Evolutionary conservation across 2,113 vertebrate species (phyloP), one percentile per base, ranked within the genome.

Genomic region (Podilymbus podiceps): DNA sequence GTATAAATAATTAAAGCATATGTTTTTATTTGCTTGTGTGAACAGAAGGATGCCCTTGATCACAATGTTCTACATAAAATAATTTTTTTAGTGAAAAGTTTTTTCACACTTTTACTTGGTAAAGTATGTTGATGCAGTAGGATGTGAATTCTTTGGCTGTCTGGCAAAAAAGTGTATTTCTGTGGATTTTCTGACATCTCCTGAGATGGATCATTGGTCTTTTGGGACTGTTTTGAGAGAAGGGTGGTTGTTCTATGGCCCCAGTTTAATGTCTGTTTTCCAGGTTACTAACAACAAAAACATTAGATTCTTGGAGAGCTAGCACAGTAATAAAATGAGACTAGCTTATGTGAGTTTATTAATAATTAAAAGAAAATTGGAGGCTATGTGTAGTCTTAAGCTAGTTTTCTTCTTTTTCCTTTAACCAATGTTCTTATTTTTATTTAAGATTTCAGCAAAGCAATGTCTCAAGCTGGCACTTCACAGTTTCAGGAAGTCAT

Each of bases 401-500:
- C 11, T 66, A 8, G 8, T 21, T 90, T 84, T 42, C 6, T 35
- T 80, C 13, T 28, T 76, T 59, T 40, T 19, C 20, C 55, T 94
- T 88, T 89, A 95, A 49, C 63, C 46, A 1, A 1, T 90, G 55
- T 12, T 86, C 96, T 82, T 44, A 40, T 95, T 89, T 97, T 69
- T 84, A 7, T 94, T 96, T 75, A 91, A 99, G 99, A 98, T 98
- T 98, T 99, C 93, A 98, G 98, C 93, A 98, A 98, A 98, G 98
- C 98, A 80, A 98, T 98, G 97, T 97, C 98, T 93, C 97, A 98
- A 58, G 97, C 97, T 96, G 98, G 96, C 60, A 98, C 99, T 97
- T 98, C 99, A 95, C 98, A 99, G 97, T 99, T 99, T 97, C 98
- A 99, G 98, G 99, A 99, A 98, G 99, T 98, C 96, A 99, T 99